These are phyloP conservation scores for Amphibalanus amphitrite DNA, from an alignment of 1,140 invertebrate species.

Conservation along the genomic window DNA sequence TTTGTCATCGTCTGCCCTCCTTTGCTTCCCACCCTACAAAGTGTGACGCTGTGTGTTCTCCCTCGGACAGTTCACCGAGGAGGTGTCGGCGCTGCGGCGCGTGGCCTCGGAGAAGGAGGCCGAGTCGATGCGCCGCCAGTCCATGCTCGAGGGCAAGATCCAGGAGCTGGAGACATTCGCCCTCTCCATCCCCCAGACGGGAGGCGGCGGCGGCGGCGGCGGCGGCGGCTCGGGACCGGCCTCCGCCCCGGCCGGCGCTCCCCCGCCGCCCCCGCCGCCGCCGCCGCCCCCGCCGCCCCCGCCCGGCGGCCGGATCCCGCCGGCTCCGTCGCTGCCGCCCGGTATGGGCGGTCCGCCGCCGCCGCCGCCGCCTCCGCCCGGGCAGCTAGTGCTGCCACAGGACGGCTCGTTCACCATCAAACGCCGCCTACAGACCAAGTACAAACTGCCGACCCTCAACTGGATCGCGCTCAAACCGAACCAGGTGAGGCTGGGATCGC, in stretches of 20 bases:
- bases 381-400: slow-evolving; percentile 43
- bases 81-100: slow-evolving; percentile 48
- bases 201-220: slow-evolving; percentile 3
- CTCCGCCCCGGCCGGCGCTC: slow-evolving; percentile 27
- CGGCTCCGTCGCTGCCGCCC: slow-evolving; percentile 23
- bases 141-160: slow-evolving; percentile 73
- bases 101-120: slow-evolving; percentile 60
- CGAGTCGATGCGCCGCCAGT: slow-evolving; percentile 46
- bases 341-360: slow-evolving; percentile 20
- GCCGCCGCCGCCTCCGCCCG: slow-evolving; percentile 60
- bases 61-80: slow-evolving; percentile 33
- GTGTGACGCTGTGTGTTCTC: no score
- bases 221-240: slow-evolving; percentile 15
- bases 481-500: slow-evolving; percentile 41
- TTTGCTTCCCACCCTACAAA: no score
- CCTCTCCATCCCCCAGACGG: slow-evolving; percentile 23
- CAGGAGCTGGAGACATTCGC: slow-evolving; percentile 70
- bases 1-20: no score
- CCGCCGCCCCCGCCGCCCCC: slow-evolving; percentile 29
- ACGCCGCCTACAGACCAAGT: slow-evolving; percentile 88
- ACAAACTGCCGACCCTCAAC: slow-evolving; percentile 92
- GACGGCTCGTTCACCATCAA: slow-evolving; percentile 73
- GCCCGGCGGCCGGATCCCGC: slow-evolving; percentile 18
- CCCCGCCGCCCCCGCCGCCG: slow-evolving; percentile 27
- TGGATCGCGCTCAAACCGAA: slow-evolving; percentile 97